Conservation (phyloP, 2,113 vertebrate species). For the Heteronetta atricapilla region DNA sequence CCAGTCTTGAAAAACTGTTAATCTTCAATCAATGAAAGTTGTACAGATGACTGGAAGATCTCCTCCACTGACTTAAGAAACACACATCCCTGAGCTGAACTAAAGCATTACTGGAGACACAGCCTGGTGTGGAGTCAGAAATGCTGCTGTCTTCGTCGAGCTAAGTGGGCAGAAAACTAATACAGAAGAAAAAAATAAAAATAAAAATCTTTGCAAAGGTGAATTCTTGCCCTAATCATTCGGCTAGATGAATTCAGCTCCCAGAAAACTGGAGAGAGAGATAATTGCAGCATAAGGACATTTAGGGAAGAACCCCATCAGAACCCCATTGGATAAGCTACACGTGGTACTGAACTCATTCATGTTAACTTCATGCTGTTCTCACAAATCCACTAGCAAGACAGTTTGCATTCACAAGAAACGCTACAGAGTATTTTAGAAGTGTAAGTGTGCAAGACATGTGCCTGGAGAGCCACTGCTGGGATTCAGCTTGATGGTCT, state of each 20-base stretch:
- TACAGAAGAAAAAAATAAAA: not conserved
- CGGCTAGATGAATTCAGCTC: not conserved
- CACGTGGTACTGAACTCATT: not conserved
- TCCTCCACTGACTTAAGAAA: not conserved
- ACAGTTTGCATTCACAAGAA: not conserved
- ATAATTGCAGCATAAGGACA: rapidly evolving
- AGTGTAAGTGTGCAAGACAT: not conserved
- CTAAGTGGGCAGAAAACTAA: not conserved
- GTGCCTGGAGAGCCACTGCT: not conserved
- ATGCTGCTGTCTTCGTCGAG: not conserved
- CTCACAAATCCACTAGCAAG: not conserved
- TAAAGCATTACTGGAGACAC: not conserved
- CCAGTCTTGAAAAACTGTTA: not conserved
- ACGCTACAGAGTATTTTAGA: not conserved
- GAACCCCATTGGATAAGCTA: not conserved
- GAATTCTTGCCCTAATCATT: not conserved
- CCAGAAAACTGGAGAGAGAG: not conserved
- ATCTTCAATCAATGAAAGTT: not conserved
- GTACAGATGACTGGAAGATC: not conserved
- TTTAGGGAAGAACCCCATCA: not conserved
- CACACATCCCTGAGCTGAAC: not conserved
- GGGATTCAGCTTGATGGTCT: not conserved
- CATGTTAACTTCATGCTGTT: not conserved
- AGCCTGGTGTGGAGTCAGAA: not conserved
- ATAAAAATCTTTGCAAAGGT: not conserved